Evolutionary conservation across 1,140 invertebrate species (phyloP).

Genomic region (Drosophila paulistorum): DNA sequence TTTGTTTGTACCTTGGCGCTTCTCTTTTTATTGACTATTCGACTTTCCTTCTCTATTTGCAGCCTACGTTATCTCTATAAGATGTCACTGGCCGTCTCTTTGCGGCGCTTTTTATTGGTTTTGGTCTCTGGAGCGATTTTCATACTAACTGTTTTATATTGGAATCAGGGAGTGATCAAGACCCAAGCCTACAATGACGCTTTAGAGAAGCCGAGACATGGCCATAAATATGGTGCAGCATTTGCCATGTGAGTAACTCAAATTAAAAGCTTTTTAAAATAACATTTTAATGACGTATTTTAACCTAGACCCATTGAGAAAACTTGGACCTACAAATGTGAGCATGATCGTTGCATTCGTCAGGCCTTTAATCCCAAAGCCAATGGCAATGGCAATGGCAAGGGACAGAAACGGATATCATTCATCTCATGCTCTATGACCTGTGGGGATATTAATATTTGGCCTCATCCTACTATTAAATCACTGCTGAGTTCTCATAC

Average conservation of each 20-base stretch:
- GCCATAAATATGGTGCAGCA: conserved; percentile 41
- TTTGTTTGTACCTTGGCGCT: too few species aligned
- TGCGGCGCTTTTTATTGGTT: conserved; percentile 70
- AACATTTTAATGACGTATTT: too few species aligned
- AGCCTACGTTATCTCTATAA: conserved; percentile 82
- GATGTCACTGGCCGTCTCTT: conserved; percentile 81
- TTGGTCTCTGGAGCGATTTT: conserved; percentile 72
- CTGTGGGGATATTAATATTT: conserved; percentile 81
- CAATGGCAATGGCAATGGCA: conserved; percentile 14
- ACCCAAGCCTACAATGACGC: conserved; percentile 64
- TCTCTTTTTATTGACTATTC: conserved; percentile 15
- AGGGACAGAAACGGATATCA: conserved; percentile 69
- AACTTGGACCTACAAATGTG: conserved; percentile 82
- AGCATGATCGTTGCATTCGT: conserved; percentile 74
- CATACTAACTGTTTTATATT: conserved; percentile 79
- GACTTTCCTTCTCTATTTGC: conserved; percentile 8
- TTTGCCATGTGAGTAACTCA: conserved; percentile 62
- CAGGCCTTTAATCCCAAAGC: conserved; percentile 36
- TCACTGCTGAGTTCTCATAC: conserved; percentile 68
- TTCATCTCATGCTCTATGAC: conserved; percentile 82
- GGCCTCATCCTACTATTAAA: conserved; percentile 82
- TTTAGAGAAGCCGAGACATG: conserved; percentile 53
- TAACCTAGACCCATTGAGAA: conserved; percentile 73
- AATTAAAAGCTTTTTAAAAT: too few species aligned
- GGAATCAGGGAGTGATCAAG: conserved; percentile 76